A percentile compares a stretch with the other conserved stretches of the same genome.
Evolutionary conservation across 2,888 invertebrate species (phyloP).

Genomic region (Tetragnatha montana): DNA sequence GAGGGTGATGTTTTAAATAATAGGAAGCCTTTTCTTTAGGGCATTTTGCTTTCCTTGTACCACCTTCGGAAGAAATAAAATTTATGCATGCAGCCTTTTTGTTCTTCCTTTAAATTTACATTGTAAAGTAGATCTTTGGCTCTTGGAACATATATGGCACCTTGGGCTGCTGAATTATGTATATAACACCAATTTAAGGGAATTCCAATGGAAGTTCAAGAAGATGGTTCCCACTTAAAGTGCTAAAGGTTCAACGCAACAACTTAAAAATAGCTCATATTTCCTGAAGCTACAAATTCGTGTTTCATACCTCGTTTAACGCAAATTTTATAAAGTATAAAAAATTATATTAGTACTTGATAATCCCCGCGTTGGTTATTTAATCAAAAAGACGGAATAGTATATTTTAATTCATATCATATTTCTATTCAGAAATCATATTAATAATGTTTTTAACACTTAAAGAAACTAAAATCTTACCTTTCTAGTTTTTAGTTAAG

Average conservation of each 20-base stretch:
- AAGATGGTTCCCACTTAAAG: slow-evolving; percentile 1
- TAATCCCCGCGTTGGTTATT: too few relatives aligned
- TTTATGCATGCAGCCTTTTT: slow-evolving; percentile 25
- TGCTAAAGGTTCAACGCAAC: neutral
- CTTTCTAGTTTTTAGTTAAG: too few relatives aligned
- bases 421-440: too few relatives aligned
- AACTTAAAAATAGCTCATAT: neutral
- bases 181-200: slow-evolving; percentile 53
- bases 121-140: slow-evolving; percentile 42
- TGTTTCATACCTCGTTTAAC: too few relatives aligned
- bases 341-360: too few relatives aligned
- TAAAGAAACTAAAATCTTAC: too few relatives aligned
- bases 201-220: slow-evolving; percentile 39
- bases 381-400: too few relatives aligned
- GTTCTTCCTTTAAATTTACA: slow-evolving; percentile 42
- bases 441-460: too few relatives aligned
- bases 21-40: slow-evolving; percentile 27
- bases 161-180: slow-evolving; percentile 51
- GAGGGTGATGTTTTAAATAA: slow-evolving; percentile 49
- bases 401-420: too few relatives aligned
- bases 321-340: too few relatives aligned
- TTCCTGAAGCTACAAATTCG: neutral
- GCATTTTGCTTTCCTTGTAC: slow-evolving; percentile 13
- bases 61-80: slow-evolving; percentile 32
- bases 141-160: slow-evolving; percentile 29